Evolutionary conservation across 2,888 invertebrate species (phyloP), one percentile per base, ranked within the genome.

Genomic region (Athrips mouffetella): DNA sequence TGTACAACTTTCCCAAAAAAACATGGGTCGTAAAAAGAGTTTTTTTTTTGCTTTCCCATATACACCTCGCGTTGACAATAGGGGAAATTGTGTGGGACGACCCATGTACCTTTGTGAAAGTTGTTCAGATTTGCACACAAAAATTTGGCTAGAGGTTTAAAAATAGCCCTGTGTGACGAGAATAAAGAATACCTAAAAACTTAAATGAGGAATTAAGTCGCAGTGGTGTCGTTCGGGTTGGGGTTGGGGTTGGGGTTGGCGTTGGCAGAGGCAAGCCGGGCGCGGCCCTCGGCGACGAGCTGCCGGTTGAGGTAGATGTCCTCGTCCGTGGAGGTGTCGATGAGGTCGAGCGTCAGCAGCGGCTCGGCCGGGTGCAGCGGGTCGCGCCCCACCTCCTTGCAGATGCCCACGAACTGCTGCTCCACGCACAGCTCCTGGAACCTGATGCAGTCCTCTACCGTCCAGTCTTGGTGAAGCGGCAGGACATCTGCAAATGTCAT

Each of bases 351-450:
- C 18, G 91, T 91, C 20, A 95, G 74, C 23, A 93, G 80, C 0
- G 89, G 90, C 51, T 92, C 92, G 6, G 76, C 89, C 3, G 91
- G 90, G 54, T 91, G 91, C 21, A 91, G 67, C 15, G 90, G 89
- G 62, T 94, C 93, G 35, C 85, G 85, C 49, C 90, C 90, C 6
- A 92, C 89, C 15, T 91, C 89, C 54, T 90, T 89, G 45, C 95
- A 89, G 41, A 92, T 73, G 0, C 94, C 93, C 10, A 93, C 93
- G 55, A 95, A 94, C 45, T 90, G 87, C 61, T 92, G 91, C 27
- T 92, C 91, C 27, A 92, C 91, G 4, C 94, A 93, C 53, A 95
- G 67, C 57, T 92, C 88, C 62, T 93, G 92, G 70, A 96, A 96
- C 51, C 91, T 81, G 45, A 93, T 79, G 63, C 94, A 94, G 74